Percentiles rank a stretch among this genome's conserved stretches.
Conservation (phyloP, 2,113 vertebrate species). For the Sinocyclocheilus grahami region DNA sequence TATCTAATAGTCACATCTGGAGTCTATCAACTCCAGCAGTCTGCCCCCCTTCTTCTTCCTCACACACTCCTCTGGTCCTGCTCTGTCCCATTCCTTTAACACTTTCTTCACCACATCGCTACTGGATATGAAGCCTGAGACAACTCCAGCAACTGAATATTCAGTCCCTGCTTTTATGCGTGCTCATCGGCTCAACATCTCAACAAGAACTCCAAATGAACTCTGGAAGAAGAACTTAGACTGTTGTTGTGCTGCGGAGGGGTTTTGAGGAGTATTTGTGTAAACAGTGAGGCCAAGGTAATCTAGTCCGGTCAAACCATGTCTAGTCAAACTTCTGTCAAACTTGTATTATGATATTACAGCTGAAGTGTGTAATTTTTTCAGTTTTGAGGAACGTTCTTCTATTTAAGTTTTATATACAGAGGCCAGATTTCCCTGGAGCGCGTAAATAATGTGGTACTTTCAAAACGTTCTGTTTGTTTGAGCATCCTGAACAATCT, state of each 20-base stretch:
- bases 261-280: neutral
- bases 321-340: neutral
- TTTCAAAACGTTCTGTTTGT: no score
- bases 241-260: neutral
- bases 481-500: no score
- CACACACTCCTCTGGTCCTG: conserved; percentile 66
- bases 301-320: neutral
- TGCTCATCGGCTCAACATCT: neutral
- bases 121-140: conserved; percentile 59
- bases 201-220: conserved; percentile 6
- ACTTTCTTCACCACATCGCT: conserved; percentile 74
- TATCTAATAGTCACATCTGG: conserved; percentile 84
- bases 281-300: neutral
- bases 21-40: conserved; percentile 79
- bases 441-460: no score
- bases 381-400: neutral
- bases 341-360: neutral
- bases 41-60: conserved; percentile 34
- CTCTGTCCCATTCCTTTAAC: conserved; percentile 76
- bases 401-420: neutral
- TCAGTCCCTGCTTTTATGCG: neutral
- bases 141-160: conserved; percentile 6
- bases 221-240: conserved; percentile 7
- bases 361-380: neutral
- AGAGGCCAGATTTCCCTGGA: no score